Evolutionary conservation across 2,113 vertebrate species (phyloP).

Genomic region (Oplegnathus fasciatus): DNA sequence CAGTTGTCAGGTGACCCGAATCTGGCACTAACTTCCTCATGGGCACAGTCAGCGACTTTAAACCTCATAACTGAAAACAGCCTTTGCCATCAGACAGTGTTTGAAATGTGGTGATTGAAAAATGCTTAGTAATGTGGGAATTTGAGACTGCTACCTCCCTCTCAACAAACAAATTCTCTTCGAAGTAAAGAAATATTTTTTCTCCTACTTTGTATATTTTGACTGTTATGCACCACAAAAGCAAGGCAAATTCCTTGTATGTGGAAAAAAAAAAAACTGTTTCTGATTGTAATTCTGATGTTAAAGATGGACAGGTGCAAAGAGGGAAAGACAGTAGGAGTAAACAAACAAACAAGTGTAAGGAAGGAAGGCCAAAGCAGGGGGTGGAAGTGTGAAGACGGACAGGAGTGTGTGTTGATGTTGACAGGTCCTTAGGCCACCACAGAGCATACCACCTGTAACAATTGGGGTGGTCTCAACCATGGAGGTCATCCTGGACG

Average conservation of each 20-base stretch:
- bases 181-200: background rate
- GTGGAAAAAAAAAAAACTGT: too few relatives aligned
- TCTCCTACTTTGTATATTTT: too few relatives aligned
- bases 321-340: slow-evolving; percentile 15
- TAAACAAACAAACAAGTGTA: slow-evolving; percentile 45
- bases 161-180: background rate
- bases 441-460: slow-evolving; percentile 50
- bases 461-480: slow-evolving; percentile 68
- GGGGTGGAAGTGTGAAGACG: slow-evolving; percentile 46
- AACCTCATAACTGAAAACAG: slow-evolving; percentile 36
- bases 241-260: too few relatives aligned
- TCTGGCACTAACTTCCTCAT: background rate
- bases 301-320: slow-evolving; percentile 39
- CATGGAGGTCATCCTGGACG: slow-evolving; percentile 47
- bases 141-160: background rate
- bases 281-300: too few relatives aligned
- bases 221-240: too few relatives aligned
- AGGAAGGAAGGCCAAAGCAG: slow-evolving; percentile 22
- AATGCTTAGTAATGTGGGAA: slow-evolving; percentile 5
- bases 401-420: slow-evolving; percentile 46
- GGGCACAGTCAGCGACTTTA: slow-evolving; percentile 7
- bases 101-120: slow-evolving; percentile 30
- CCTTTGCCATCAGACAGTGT: slow-evolving; percentile 2
- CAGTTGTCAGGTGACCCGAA: slow-evolving; percentile 6
- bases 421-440: slow-evolving; percentile 57